Percentiles rank a stretch among this genome's conserved stretches.
These are phyloP conservation scores for Vidua macroura DNA, from an alignment of 2,113 vertebrate genomes.

Conservation along the genomic window DNA sequence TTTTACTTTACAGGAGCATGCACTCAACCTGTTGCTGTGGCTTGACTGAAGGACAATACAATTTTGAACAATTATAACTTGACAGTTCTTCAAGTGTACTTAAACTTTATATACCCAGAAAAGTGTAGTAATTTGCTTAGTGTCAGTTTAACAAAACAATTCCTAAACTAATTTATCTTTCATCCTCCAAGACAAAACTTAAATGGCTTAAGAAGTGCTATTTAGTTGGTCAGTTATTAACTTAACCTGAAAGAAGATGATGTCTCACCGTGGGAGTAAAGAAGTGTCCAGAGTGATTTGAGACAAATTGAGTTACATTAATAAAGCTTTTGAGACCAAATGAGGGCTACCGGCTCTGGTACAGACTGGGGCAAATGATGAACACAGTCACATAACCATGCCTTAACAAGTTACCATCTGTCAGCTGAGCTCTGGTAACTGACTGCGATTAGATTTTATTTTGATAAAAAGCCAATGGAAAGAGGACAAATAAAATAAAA, in stretches of 20 bases:
- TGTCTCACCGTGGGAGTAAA: neutral
- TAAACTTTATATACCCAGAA: neutral
- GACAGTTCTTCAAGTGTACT: constrained; percentile 19
- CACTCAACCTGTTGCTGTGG: neutral
- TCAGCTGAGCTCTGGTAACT: neutral
- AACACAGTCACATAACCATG: neutral
- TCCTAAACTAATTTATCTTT: constrained; percentile 28
- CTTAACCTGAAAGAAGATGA: constrained; percentile 1
- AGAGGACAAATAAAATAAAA: neutral
- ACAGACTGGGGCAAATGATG: neutral
- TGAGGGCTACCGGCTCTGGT: neutral
- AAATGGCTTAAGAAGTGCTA: neutral
- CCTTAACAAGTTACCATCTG: constrained; percentile 31
- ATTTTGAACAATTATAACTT: constrained; percentile 24
- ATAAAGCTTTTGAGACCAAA: constrained; percentile 26
- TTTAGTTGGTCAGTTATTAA: constrained; percentile 33
- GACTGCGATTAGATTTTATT: constrained; percentile 21
- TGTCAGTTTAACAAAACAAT: constrained; percentile 15
- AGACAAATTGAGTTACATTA: constrained; percentile 20
- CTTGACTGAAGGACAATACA: neutral
- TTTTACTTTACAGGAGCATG: neutral
- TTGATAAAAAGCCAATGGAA: constrained; percentile 32
- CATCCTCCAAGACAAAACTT: constrained; percentile 12
- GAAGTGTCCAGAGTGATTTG: neutral
- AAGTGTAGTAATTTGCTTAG: constrained; percentile 1